A percentile compares a stretch with the other conserved stretches of the same genome.
These are phyloP conservation scores for Hestina assimilis DNA, from an alignment of 1,140 invertebrate species.

Conservation along the genomic window DNA sequence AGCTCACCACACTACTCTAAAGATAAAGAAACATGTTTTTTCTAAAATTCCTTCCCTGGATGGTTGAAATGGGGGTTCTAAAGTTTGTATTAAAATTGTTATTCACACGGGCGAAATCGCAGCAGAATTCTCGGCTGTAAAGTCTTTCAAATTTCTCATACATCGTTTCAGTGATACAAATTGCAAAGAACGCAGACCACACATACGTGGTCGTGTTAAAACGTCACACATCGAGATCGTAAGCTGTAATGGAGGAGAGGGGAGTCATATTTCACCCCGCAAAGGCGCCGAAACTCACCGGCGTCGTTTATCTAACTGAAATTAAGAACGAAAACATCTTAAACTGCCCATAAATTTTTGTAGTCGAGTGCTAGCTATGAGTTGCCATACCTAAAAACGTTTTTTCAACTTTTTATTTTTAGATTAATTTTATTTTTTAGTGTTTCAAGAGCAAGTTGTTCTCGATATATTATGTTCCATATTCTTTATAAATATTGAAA, in stretches of 20 bases:
- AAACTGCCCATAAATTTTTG: constrained; percentile 61
- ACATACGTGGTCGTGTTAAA: not conserved
- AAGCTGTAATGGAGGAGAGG: constrained; percentile 42
- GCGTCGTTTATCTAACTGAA: constrained; percentile 58
- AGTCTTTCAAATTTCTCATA: too few species aligned
- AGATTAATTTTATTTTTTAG: not conserved
- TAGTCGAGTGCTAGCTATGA: constrained; percentile 35
- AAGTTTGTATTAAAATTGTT: too few species aligned
- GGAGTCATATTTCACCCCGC: constrained; percentile 54
- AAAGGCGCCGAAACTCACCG: constrained; percentile 56
- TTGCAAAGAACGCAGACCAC: not conserved
- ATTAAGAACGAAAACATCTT: constrained; percentile 72
- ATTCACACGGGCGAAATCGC: too few species aligned
- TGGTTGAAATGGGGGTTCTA: too few species aligned
- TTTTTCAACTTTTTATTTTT: not conserved
- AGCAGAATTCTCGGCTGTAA: too few species aligned
- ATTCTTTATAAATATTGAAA: too few species aligned
- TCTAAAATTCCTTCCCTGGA: too few species aligned
- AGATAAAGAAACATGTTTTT: too few species aligned
- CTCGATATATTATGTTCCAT: too few species aligned
- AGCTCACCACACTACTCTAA: too few species aligned
- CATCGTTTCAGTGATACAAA: too few species aligned
- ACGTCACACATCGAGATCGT: constrained; percentile 20
- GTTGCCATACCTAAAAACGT: constrained; percentile 42
- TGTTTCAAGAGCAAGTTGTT: too few species aligned